Conservation (phyloP, 1,140 invertebrate genomes). For the Atopsyche davidsoni region DNA sequence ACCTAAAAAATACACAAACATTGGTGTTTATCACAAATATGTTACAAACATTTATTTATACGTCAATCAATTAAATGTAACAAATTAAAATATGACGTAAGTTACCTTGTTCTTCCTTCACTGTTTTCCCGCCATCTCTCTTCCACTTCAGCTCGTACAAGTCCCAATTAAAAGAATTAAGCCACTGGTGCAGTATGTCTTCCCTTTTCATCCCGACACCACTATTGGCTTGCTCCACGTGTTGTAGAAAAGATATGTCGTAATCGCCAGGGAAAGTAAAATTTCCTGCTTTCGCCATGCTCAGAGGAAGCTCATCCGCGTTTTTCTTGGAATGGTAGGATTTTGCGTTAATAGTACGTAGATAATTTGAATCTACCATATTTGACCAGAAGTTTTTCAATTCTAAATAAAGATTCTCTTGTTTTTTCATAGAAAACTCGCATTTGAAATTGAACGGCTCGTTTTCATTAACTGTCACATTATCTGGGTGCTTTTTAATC, state of each 20-base stretch:
- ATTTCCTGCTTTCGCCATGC: conserved; percentile 8
- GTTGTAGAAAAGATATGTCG: background rate
- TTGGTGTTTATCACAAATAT: background rate
- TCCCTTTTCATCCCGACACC: conserved; percentile 14
- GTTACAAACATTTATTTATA: background rate
- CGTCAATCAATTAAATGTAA: conserved; percentile 1
- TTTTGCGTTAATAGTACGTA: conserved; percentile 14
- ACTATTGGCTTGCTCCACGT: conserved; percentile 1
- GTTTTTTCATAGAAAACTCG: conserved; percentile 17
- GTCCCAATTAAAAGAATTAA: conserved; percentile 21
- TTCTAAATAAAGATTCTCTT: conserved; percentile 10
- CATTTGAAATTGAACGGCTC: conserved; percentile 17
- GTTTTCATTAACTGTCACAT: conserved; percentile 14
- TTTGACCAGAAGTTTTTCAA: conserved; percentile 24
- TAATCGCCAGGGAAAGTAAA: conserved; percentile 6
- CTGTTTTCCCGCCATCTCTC: conserved; percentile 16
- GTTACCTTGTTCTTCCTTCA: conserved; percentile 19
- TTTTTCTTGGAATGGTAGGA: conserved; percentile 23
- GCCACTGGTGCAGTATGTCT: conserved; percentile 20
- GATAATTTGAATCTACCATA: conserved; percentile 21
- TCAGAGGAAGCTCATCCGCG: conserved; percentile 13
- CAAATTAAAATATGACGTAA: background rate
- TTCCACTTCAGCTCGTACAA: conserved; percentile 25
- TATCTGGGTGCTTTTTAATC: conserved; percentile 17
- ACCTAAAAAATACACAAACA: conserved; percentile 16